A percentile compares a stretch with the other conserved stretches of the same genome.
These are phyloP conservation scores for Sialis lutaria DNA, from an alignment of 2,888 invertebrate species.

Conservation along the genomic window DNA sequence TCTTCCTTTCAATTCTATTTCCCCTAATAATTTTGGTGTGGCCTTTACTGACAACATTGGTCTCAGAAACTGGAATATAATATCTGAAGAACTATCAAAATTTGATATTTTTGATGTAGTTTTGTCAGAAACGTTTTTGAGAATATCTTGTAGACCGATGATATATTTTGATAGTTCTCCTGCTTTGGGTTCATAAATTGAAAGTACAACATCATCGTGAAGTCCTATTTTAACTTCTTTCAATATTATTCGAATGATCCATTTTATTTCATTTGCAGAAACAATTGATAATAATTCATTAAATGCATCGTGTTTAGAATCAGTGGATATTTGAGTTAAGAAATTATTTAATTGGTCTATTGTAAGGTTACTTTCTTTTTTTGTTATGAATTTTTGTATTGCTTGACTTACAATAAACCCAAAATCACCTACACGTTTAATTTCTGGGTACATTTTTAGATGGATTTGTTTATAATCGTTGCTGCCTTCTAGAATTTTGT, in stretches of 20 bases:
- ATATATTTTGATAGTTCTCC: conserved; percentile 54
- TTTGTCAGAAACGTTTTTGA: conserved; percentile 8
- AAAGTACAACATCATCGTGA: conserved; percentile 50
- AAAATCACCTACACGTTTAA: conserved; percentile 48
- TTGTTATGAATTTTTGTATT: conserved; percentile 35
- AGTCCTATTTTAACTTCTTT: conserved; percentile 70
- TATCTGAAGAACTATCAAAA: not conserved
- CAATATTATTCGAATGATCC: conserved; percentile 76
- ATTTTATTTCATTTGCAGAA: conserved; percentile 66
- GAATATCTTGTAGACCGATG: conserved; percentile 48
- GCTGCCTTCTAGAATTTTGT: conserved; percentile 53
- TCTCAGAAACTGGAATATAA: conserved; percentile 59
- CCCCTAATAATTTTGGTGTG: not conserved
- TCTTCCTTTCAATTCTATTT: not conserved
- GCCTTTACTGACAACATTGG: conserved; percentile 59
- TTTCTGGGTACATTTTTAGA: conserved; percentile 19
- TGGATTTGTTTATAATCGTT: conserved; percentile 33
- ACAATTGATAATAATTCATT: conserved; percentile 39
- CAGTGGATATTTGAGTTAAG: conserved; percentile 22
- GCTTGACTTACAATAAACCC: conserved; percentile 61
- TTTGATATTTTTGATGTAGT: not conserved
- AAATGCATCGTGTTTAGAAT: not conserved
- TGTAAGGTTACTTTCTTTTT: conserved; percentile 31
- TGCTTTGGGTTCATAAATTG: conserved; percentile 64
- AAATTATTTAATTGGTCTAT: conserved; percentile 54